Base-by-base conservation (phyloP, 2,888 invertebrate species). In the Merodon equestris region DNA sequence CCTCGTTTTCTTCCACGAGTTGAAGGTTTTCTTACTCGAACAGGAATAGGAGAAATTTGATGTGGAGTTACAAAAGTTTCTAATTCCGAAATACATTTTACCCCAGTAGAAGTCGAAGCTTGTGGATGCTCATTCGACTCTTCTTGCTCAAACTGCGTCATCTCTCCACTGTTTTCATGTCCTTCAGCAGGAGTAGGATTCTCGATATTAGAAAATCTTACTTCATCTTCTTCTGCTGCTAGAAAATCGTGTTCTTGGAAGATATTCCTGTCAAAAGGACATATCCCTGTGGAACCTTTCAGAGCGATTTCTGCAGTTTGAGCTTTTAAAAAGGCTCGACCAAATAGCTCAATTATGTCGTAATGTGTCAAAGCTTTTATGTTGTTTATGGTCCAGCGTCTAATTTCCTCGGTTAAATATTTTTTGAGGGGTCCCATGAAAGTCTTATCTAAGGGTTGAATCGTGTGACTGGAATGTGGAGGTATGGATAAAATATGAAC, bases 401-500 rank as follows among this genome's bases (percentile, higher is more conserved):
- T 14, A 2, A 45, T 40, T 40, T 40, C 64, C 48, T 67, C 67
- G 13, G 63, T 45, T 27, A 75, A 70, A 70, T 68, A 63, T 53
- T 75, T 64, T 70, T 68, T 67, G 19, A 75, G 42, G 0, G n/a
- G n/a, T n/a, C n/a, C n/a, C n/a, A n/a, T n/a, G n/a, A n/a, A n/a
- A n/a, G n/a, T n/a, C n/a, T n/a, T 76, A 51, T 70, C 58, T 27
- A 64, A 53, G 1, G 64, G 76, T 48, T 64, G 74, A 13, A 81
- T 74, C 60, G 73, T 68, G 44, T 70, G 56, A 51, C 68, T 70
- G 9, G 68, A 70, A 42, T 81, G 60, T 9, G 64, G 72, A 9
- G 72, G 75, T 38, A 75, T 61, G 10, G 68, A 75, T 14, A 75
- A 63, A 63, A 64, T 47, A 36, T 38, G 66, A 1, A 66, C 40